Base-by-base conservation (phyloP, 2,888 invertebrate genomes). In the Mellilla xanthometata region DNA sequence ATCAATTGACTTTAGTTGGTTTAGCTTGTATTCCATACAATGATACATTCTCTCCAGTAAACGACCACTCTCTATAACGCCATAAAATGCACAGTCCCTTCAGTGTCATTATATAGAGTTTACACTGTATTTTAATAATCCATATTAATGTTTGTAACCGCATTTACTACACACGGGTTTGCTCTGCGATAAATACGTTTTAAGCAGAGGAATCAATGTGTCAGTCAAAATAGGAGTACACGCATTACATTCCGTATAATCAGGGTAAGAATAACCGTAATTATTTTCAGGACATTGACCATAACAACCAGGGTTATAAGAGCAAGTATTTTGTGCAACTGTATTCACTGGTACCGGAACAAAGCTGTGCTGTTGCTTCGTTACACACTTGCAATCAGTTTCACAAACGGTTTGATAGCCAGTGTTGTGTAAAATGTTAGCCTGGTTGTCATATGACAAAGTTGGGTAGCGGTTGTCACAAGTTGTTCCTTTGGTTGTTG, bases 401-500 rank as follows among this genome's bases (percentile, higher is more conserved):
- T 38, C 52, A 29, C 43, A 53, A 2, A 39, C 22, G 0, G 45
- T 36, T 30, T 52, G 49, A 34, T 43, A 46, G 6, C 12, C 12
- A n/a, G 22, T 38, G 12, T 5, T 35, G 38, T 50, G 45, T 24
- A 41, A 12, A 19, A 38, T 26, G 19, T 33, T n/a, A 9, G 34
- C n/a, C 24, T 50, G 60, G 35, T 41, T 50, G 3, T 47, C 13
- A 7, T 12, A 42, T 1, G 28, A 32, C 35, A 29, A 0, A 1
- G 56, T 51, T 31, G 42, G 42, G 6, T 60, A 60, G 6, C 57
- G 23, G 10, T 63, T 66, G 34, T 28, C 49, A 29, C 36, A 40
- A 4, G 11, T 45, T 27, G 39, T 34, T 8, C 39, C 49, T 27
- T 36, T 46, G 11, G 54, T 53, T 9, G 24, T 30, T 2, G 52